Evolutionary conservation across 2,888 invertebrate species (phyloP).

Genomic region (Myathropa florea): DNA sequence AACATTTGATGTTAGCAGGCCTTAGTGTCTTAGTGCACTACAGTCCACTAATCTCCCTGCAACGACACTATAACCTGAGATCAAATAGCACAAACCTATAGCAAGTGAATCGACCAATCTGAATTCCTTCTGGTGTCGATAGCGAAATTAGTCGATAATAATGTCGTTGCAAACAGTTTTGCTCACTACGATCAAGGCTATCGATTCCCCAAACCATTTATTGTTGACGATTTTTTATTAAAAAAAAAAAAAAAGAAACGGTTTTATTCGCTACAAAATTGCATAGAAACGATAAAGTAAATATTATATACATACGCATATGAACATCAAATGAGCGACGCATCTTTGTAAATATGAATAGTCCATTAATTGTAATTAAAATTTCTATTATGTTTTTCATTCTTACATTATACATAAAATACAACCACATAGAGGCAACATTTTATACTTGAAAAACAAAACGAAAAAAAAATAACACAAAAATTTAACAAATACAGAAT

Average conservation of each 20-base stretch:
- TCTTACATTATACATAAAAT: slow-evolving; percentile 31
- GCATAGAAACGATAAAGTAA: neutral
- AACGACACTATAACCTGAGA: too few relatives aligned
- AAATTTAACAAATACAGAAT: slow-evolving; percentile 31
- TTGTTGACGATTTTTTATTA: neutral
- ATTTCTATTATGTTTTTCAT: slow-evolving; percentile 1
- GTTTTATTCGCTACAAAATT: neutral
- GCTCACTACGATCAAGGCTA: neutral
- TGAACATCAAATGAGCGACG: slow-evolving; percentile 1
- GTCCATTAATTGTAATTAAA: slow-evolving; percentile 39
- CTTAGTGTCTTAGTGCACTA: too few relatives aligned
- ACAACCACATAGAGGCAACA: slow-evolving; percentile 50
- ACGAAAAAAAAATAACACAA: slow-evolving; percentile 24
- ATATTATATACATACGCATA: neutral
- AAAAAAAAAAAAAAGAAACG: too few relatives aligned
- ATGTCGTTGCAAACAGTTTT: neutral
- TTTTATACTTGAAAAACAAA: slow-evolving; percentile 52
- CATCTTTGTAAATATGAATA: slow-evolving; percentile 42
- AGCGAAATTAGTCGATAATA: too few relatives aligned
- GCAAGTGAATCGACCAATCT: too few relatives aligned
- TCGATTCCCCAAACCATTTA: neutral
- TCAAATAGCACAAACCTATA: too few relatives aligned
- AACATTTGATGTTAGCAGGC: too few relatives aligned
- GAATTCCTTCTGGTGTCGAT: too few relatives aligned
- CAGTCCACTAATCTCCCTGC: too few relatives aligned